Percentiles rank a stretch among this genome's conserved stretches.
phyloP scores from a whole-genome alignment of 1,140 invertebrate genomes.

The Bombus difficillimus region DNA sequence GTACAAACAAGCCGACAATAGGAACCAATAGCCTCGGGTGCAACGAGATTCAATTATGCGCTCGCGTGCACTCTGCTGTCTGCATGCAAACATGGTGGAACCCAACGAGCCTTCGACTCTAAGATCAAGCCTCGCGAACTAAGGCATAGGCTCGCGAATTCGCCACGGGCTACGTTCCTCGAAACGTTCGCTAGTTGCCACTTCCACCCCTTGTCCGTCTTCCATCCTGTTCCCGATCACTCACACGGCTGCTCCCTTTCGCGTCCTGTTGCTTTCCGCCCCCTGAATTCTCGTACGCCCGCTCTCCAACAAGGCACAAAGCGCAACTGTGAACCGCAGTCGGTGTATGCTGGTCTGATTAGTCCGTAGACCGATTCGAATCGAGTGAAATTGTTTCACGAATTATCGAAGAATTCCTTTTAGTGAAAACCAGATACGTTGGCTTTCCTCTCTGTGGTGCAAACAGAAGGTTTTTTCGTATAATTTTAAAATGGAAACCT shows the following conservation, averaged over 20 bases:
- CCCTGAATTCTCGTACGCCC: not conserved
- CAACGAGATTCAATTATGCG: conserved; percentile 50
- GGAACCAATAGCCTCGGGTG: conserved; percentile 16
- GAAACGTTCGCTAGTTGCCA: not conserved
- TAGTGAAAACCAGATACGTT: not conserved
- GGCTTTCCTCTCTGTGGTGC: too few relatives aligned
- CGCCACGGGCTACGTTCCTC: not conserved
- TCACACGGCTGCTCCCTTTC: not conserved
- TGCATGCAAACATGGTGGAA: conserved; percentile 19
- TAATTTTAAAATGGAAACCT: not conserved
- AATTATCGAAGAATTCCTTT: not conserved
- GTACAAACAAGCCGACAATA: conserved; percentile 44
- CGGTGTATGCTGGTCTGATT: not conserved
- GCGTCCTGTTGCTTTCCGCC: not conserved
- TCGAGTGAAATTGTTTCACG: not conserved
- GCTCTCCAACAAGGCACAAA: not conserved
- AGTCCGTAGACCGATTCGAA: not conserved
- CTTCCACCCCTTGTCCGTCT: not conserved
- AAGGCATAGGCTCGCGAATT: not conserved
- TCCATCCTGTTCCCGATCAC: too few relatives aligned
- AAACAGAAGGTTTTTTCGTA: not conserved
- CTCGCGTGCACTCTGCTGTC: conserved; percentile 34
- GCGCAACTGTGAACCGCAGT: not conserved
- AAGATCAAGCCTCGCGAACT: conserved; percentile 26
- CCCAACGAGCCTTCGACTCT: conserved; percentile 6